phyloP scores from a whole-genome alignment of 1,140 invertebrate genomes.

The Elysia chlorotica region DNA sequence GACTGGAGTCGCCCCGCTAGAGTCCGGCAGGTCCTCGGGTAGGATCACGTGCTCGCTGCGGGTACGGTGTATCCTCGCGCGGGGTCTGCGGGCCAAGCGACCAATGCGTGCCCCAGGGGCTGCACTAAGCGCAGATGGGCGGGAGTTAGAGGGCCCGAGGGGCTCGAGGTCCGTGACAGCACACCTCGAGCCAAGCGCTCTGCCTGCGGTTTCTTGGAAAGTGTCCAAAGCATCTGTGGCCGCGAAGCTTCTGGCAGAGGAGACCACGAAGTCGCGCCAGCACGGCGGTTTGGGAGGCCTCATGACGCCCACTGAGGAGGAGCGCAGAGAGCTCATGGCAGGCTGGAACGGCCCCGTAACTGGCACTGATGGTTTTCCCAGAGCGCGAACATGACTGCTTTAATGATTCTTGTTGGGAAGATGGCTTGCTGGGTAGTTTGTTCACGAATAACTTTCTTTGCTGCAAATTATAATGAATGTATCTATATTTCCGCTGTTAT shows the following conservation, averaged over 20 bases:
- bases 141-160: no score
- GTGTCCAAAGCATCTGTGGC: not conserved
- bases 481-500: no score
- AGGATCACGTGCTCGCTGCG: conserved; percentile 52
- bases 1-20: conserved; percentile 40
- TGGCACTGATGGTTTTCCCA: no score
- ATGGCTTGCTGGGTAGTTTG: no score
- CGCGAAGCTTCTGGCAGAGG: conserved; percentile 8
- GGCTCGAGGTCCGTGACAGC: not conserved
- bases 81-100: conserved; percentile 38
- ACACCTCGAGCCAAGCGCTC: conserved; percentile 4
- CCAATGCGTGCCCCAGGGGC: conserved; percentile 19
- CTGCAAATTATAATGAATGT: no score
- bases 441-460: no score
- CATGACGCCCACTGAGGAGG: conserved; percentile 4
- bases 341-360: not conserved
- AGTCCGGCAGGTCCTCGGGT: conserved; percentile 46
- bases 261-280: conserved; percentile 39
- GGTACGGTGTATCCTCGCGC: conserved; percentile 52
- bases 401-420: no score
- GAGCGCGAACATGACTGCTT: no score
- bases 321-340: conserved; percentile 6
- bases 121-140: not conserved
- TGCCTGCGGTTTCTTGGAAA: not conserved
- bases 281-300: conserved; percentile 39